Evolutionary conservation across 1,140 invertebrate species (phyloP), one percentile per base, ranked within the genome.

Genomic region (Drosophila navojoa): DNA sequence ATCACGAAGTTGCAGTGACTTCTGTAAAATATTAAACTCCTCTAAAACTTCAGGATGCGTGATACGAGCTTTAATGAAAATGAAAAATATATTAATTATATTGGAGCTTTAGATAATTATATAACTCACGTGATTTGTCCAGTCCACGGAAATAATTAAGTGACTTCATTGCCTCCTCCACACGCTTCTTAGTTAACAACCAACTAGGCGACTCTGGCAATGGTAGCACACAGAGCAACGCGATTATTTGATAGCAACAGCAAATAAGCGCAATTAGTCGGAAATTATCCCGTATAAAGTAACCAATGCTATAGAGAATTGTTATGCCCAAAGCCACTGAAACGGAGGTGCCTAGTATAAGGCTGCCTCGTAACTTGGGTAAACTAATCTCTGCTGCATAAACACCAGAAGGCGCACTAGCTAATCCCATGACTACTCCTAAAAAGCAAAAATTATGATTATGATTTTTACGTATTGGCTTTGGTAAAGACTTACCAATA

Each of bases 161-260:
- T 0, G 93, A 82, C 16, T 80, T 79, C 25, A 93, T 92, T 0
- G 95, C 95, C 57, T 95, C 94, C 0, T 93, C 92, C 5, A 91
- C 72, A 13, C 93, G 92, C 54, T 93, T 93, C 62, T 93, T 92
- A 59, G 93, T 92, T 32, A 94, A 81, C 22, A 96, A 82, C 95
- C 96, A 97, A 22, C 95, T 91, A 1, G 96, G 96, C 13, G 95
- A 94, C 92, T 97, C 96, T 0, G 96, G 95, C 19, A 96, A 89
- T 0, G 94, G 90, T 1, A 94, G 91, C 1, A 94, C 79, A 10
- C 94, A 92, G 1, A 95, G 79, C 5, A 94, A 81, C 7, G 95
- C 91, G 0, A 93, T 90, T 9, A 93, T 29, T n/a, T 94, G 77
- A 61, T 96, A 94, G 1, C 93, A 74, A 27, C 94, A 93, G 52